Base-by-base conservation (phyloP, 2,797 vertebrate genomes). In the Australoheros facetus region DNA sequence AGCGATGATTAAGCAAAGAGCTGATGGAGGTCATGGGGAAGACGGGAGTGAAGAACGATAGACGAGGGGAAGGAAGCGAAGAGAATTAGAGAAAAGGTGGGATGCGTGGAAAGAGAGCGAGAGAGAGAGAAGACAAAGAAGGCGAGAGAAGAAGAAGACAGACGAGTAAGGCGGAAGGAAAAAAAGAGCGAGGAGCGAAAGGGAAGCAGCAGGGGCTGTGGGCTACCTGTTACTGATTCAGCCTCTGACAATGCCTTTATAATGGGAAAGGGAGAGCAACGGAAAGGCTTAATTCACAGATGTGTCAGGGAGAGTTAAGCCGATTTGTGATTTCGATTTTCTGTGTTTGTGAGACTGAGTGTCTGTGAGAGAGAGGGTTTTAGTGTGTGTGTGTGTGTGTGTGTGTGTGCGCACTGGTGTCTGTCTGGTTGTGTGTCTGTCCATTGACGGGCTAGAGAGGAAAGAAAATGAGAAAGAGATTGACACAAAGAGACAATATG, bases 241-340 rank as follows among this genome's bases (percentile, higher is more conserved):
- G 90, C 79, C 78, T 78, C 91, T 86, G 91, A 94, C 91, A 94
- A 93, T 89, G 90, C 90, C 87, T 92, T 90, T 89, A 93, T 92
- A 94, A 95, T 93, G 90, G 93, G 87, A 92, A 91, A 87, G 78
- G 87, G 90, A 87, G 91, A 92, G 91, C 85, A 91, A 89, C 86
- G 91, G 92, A 93, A 94, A 92, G 83, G 90, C 91, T 94, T 94
- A 91, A 95, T 94, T 92, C 93, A 93, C 92, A 93, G 92, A 94
- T 79, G 87, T 94, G 94, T 95, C 93, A 85, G 93, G 88, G 86
- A 91, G 93, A 92, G 92, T 94, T 95, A 93, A 95, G 94, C 92
- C 90, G 93, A 94, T 94, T 94, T 93, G 92, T 92, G 93, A 94
- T 94, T 94, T 94, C 91, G 91, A 93, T 94, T 94, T 93, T 94